phyloP scores from a whole-genome alignment of 1,140 invertebrate genomes.

The Micrasema minimum region DNA sequence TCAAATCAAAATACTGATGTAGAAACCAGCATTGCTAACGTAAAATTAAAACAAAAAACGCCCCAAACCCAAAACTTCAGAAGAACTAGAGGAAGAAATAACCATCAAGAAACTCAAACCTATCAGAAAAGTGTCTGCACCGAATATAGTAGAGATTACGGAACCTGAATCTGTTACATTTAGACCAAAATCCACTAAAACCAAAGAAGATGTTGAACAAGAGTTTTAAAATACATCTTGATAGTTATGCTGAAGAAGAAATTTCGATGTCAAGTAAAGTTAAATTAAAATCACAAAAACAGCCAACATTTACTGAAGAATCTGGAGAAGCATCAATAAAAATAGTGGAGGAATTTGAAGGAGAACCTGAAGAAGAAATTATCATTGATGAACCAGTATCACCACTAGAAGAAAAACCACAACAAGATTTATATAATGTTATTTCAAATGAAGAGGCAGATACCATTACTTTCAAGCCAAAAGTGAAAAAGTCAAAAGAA shows the following conservation, averaged over 20 bases:
- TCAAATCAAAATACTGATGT: constrained; percentile 54
- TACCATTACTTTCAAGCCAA: constrained; percentile 73
- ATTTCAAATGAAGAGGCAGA: constrained; percentile 69
- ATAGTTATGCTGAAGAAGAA: constrained; percentile 87
- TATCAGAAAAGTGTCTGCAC: constrained; percentile 70
- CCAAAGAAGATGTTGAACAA: constrained; percentile 86
- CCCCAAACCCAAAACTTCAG: constrained; percentile 65
- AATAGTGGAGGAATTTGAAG: constrained; percentile 75
- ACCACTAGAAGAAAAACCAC: not conserved
- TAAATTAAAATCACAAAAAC: constrained; percentile 77
- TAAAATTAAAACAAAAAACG: constrained; percentile 47
- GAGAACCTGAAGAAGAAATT: constrained; percentile 68
- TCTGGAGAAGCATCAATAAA: constrained; percentile 77
- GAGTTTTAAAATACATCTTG: constrained; percentile 85
- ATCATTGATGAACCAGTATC: not conserved
- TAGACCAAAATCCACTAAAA: constrained; percentile 75
- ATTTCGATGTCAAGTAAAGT: constrained; percentile 86
- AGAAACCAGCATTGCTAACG: constrained; percentile 52
- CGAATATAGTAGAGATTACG: constrained; percentile 74
- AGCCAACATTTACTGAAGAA: constrained; percentile 78
- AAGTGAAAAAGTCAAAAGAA: constrained; percentile 61
- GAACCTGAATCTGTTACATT: constrained; percentile 81
- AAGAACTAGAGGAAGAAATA: constrained; percentile 80
- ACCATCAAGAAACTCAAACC: constrained; percentile 78
- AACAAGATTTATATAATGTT: too few species aligned